Percentiles rank a stretch among this genome's conserved stretches.
Conservation (phyloP, 2,797 vertebrate species). For the Sylvilagus floridanus region DNA sequence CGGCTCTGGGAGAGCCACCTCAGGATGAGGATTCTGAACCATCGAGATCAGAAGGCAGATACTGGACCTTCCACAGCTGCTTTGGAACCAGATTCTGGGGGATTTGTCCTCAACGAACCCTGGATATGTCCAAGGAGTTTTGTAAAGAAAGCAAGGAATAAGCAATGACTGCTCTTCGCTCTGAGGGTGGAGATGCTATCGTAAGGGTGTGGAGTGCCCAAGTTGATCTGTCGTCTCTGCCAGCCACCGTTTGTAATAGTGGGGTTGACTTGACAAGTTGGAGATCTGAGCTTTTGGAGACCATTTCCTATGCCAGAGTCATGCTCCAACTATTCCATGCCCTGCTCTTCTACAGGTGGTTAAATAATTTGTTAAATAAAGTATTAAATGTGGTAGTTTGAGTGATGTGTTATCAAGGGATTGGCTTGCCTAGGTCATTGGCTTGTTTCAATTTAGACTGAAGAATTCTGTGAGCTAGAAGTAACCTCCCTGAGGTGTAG, state of each 20-base stretch:
- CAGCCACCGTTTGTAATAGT: background rate
- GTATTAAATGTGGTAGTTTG: constrained; percentile 68
- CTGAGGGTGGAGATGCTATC: constrained; percentile 28
- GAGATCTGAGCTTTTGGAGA: constrained; percentile 50
- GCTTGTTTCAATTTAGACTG: constrained; percentile 27
- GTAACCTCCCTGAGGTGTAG: background rate
- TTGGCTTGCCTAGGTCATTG: constrained; percentile 47
- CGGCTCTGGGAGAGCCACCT: constrained; percentile 22
- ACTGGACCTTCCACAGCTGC: background rate
- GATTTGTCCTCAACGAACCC: constrained; percentile 34
- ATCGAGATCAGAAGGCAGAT: constrained; percentile 26
- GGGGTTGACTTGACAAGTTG: constrained; percentile 46
- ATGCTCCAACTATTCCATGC: constrained; percentile 36
- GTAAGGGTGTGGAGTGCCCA: background rate
- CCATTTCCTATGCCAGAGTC: constrained; percentile 53
- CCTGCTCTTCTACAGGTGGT: constrained; percentile 59
- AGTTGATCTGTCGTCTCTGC: constrained; percentile 19
- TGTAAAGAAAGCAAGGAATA: background rate
- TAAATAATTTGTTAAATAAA: constrained; percentile 71
- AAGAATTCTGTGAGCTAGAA: constrained; percentile 8
- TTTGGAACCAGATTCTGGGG: constrained; percentile 42
- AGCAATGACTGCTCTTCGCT: background rate
- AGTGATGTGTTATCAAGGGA: constrained; percentile 64
- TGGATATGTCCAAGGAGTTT: constrained; percentile 26
- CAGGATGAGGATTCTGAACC: constrained; percentile 36